Base-by-base conservation (phyloP, 2,797 vertebrate species). In the Ctenopoma multispine region DNA sequence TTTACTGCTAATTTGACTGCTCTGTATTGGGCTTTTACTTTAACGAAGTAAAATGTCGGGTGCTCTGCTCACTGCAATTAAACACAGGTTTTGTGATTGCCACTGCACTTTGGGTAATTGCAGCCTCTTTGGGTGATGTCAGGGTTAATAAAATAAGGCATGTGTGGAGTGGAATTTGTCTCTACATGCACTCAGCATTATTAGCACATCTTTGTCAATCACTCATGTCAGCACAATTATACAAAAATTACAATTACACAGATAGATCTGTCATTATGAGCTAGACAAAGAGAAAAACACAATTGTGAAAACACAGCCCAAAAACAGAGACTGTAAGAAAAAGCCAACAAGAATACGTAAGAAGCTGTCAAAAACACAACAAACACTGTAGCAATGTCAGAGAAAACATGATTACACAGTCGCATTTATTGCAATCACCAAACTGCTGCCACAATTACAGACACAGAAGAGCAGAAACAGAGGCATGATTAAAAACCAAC, bases 71-170 rank as follows among this genome's bases (percentile, higher is more conserved):
- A 7, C 55, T 67, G 74, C 77, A 86, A 74, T 81, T 78, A 83
- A 61, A 81, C 54, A 36, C 65, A 48, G 69, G 29, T 63, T 74
- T 72, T 75, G 78, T 66, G n/a, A 50, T 68, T 50, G 58, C 72
- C 29, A 34, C 75, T 82, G 89, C 89, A 92, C 86, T 92, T 80
- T 83, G 79, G 81, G 86, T 88, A 90, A 92, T 91, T 90, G 79
- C 71, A 50, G 73, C 38, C 60, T 78, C 73, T 90, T 88, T 78
- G 56, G 74, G 49, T 44, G 61, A 76, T 64, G 82, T 89, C 83
- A 60, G 75, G 80, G 80, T 86, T 88, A 92, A 89, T 89, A 63
- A 86, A 77, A 81, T 71, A 53, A 77, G 63, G 58, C 66, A 78
- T 51, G 79, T 70, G 68, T 72, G 85, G 73, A 7, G 51, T 44